Conservation (phyloP, 2,888 invertebrate species). For the Parasteatoda lunata region DNA sequence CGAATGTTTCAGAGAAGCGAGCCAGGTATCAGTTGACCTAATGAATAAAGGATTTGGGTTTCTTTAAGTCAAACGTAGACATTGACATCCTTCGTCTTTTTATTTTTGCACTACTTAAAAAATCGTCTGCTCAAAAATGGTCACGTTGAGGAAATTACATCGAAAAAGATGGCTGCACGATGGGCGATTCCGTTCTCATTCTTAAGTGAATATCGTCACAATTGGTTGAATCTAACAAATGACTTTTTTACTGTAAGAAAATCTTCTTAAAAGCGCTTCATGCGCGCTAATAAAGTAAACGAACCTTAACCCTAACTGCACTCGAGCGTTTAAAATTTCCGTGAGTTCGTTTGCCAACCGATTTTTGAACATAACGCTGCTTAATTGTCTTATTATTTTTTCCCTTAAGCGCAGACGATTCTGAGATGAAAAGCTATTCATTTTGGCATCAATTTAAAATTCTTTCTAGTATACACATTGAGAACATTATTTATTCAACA, state of each 20-base stretch:
- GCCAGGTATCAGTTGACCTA: not conserved
- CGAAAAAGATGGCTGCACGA: slow-evolving; percentile 30
- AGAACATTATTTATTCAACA: no score
- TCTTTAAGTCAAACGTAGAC: slow-evolving; percentile 7
- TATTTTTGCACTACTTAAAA: slow-evolving; percentile 16
- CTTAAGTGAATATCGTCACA: slow-evolving; percentile 58
- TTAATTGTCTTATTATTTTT: slow-evolving; percentile 16
- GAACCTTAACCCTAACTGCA: slow-evolving; percentile 63
- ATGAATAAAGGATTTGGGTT: not conserved
- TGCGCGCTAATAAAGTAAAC: slow-evolving; percentile 33
- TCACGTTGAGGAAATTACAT: slow-evolving; percentile 44
- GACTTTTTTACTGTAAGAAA: slow-evolving; percentile 12
- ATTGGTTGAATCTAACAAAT: slow-evolving; percentile 35
- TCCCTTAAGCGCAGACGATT: slow-evolving; percentile 9
- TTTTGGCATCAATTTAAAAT: slow-evolving; percentile 5
- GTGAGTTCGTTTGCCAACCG: slow-evolving; percentile 31
- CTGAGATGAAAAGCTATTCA: slow-evolving; percentile 13
- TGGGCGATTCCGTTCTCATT: slow-evolving; percentile 55
- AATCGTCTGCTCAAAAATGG: slow-evolving; percentile 38
- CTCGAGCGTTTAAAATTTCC: slow-evolving; percentile 48
- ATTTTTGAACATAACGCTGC: not conserved
- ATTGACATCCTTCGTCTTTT: slow-evolving; percentile 27
- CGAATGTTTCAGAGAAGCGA: not conserved
- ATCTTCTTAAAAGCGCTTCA: slow-evolving; percentile 7
- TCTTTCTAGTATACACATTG: not conserved